Evolutionary conservation across 2,888 invertebrate genomes (phyloP), one percentile per base, ranked within the genome.

Genomic region (Linnaemya tessellans): DNA sequence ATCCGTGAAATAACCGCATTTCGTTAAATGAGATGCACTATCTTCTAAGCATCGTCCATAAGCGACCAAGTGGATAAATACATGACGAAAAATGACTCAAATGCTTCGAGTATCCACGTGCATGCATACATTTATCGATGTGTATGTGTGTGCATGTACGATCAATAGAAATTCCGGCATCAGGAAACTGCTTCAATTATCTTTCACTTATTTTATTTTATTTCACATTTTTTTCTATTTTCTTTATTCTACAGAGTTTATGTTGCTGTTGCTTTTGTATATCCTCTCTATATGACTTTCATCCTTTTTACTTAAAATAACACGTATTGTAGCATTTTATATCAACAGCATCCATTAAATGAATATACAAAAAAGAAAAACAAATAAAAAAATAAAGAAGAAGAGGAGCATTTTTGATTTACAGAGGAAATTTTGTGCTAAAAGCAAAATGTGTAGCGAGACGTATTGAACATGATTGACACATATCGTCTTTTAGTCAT

Each of bases 401-500:
- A 62, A n/a, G 11, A 18, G 35, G 15, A 70, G 30, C 41, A 41
- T 62, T 18, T 22, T 71, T 71, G 49, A 75, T 75, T 43, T 56
- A 49, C 35, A 58, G 41, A 56, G 43, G 20, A 80, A 71, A 30
- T 74, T 54, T 68, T 68, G 54, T 71, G 71, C 65, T 73, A 71
- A 51, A 77, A 83, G 82, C 82, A 51, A 78, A 60, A 58, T 73
- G 65, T 83, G 65, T 78, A 78, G 77, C 71, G 77, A 71, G 64
- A 68, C 56, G 58, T 78, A 78, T 71, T 83, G 77, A 83, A 83
- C 77, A 65, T 77, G 77, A 83, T 83, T 78, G 82, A 78, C 82
- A 83, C 30, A 65, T 65, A 83, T 77, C 75, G 74, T 67, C 58
- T 65, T 11, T 22, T 25, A 30, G 11, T 70, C 8, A 64, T 4